Percentiles rank a stretch among this genome's conserved stretches.
These are phyloP conservation scores for Troides oblongomaculatus DNA, from an alignment of 2,888 invertebrate species.

Conservation along the genomic window DNA sequence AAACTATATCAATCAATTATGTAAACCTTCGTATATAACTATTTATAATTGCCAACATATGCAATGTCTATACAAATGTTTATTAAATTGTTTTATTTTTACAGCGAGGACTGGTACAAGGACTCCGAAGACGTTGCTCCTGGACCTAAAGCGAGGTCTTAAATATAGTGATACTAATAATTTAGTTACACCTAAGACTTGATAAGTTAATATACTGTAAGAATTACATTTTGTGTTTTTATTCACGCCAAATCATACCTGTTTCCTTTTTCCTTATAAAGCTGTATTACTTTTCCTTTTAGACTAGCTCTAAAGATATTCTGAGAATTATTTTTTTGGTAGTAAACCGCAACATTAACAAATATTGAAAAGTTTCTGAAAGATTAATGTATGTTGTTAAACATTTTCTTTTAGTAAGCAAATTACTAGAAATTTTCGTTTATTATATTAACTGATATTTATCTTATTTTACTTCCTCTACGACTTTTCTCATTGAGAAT, in stretches of 20 bases:
- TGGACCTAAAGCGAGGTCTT: slow-evolving; percentile 67
- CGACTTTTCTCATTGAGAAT: too few species aligned
- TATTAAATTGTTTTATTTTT: slow-evolving; percentile 44
- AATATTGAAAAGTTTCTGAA: too few species aligned
- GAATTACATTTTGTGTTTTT: slow-evolving; percentile 42
- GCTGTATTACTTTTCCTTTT: not conserved
- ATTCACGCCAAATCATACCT: not conserved
- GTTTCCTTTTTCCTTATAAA: not conserved
- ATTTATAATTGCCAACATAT: not conserved
- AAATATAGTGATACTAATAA: slow-evolving; percentile 65
- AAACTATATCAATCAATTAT: not conserved
- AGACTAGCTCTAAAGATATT: not conserved
- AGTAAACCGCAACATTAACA: too few species aligned
- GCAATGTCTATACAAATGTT: not conserved
- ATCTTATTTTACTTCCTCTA: too few species aligned
- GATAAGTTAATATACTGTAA: slow-evolving; percentile 76
- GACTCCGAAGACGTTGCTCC: slow-evolving; percentile 84
- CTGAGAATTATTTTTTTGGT: too few species aligned
- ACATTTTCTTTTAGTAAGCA: too few species aligned
- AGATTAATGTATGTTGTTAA: too few species aligned
- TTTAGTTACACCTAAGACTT: slow-evolving; percentile 73
- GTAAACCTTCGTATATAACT: not conserved
- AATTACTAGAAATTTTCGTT: too few species aligned
- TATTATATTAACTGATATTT: too few species aligned
- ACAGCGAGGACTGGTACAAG: slow-evolving; percentile 94